A percentile compares a stretch with the other conserved stretches of the same genome.
Conservation (phyloP, 2,888 invertebrate species). For the Oeneis ivallda region DNA sequence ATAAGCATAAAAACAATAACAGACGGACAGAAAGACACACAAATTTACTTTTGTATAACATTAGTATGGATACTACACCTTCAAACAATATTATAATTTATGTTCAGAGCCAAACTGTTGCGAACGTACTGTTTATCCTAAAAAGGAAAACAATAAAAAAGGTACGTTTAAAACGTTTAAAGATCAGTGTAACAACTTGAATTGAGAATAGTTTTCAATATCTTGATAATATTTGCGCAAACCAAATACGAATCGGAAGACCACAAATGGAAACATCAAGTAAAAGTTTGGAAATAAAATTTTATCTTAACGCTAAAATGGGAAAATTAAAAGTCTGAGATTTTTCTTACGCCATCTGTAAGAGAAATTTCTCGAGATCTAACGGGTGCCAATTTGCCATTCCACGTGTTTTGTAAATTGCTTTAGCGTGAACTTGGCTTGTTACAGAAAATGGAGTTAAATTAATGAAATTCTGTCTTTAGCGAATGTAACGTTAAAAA, state of each 20-base stretch:
- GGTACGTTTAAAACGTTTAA: too few relatives aligned
- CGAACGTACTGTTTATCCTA: too few relatives aligned
- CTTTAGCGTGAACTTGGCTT: constrained; percentile 57
- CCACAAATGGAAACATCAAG: background rate
- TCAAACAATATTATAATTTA: too few relatives aligned
- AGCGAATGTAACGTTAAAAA: constrained; percentile 13
- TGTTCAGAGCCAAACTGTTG: too few relatives aligned
- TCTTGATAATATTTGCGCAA: constrained; percentile 7
- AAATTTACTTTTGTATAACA: too few relatives aligned
- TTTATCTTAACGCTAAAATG: constrained; percentile 18
- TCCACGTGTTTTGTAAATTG: constrained; percentile 53
- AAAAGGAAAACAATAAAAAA: too few relatives aligned
- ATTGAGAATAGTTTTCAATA: too few relatives aligned
- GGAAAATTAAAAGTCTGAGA: constrained; percentile 22
- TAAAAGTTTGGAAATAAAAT: constrained; percentile 19
- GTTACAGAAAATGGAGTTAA: constrained; percentile 48
- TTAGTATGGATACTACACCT: too few relatives aligned
- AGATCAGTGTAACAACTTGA: too few relatives aligned
- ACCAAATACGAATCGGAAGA: constrained; percentile 6
- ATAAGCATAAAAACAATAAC: too few relatives aligned
- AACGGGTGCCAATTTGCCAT: constrained; percentile 54
- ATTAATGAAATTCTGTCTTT: constrained; percentile 14
- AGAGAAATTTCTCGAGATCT: constrained; percentile 32
- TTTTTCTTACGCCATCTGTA: constrained; percentile 17
- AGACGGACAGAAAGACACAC: too few relatives aligned